Conservation (phyloP, 2,113 vertebrate species). For the Seriola aureovittata region DNA sequence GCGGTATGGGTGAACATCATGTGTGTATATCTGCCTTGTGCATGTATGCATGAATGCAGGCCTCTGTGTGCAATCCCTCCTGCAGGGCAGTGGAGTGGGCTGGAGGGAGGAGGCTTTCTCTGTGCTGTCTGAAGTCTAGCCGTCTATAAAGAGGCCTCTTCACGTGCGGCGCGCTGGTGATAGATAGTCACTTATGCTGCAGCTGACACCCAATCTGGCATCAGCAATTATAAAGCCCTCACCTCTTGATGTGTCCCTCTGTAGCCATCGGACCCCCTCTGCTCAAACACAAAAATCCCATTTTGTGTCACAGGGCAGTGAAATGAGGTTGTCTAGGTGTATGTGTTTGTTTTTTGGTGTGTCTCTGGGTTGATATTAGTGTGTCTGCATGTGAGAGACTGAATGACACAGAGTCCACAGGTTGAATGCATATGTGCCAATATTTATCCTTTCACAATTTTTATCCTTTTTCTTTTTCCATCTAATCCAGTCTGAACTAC, state of each 20-base stretch:
- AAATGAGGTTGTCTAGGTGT: constrained; percentile 61
- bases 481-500: constrained; percentile 7
- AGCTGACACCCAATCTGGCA: constrained; percentile 83
- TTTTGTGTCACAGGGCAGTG: constrained; percentile 73
- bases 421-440: constrained; percentile 7
- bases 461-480: background rate
- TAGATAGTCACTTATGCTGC: constrained; percentile 80
- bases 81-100: constrained; percentile 61
- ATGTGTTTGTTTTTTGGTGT: constrained; percentile 45
- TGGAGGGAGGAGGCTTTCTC: constrained; percentile 43
- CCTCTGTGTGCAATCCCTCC: constrained; percentile 50
- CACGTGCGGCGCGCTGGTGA: constrained; percentile 63
- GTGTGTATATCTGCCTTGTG: constrained; percentile 34
- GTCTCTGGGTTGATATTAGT: constrained; percentile 5
- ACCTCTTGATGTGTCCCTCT: constrained; percentile 73
- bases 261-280: constrained; percentile 63
- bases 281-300: constrained; percentile 75
- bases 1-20: background rate
- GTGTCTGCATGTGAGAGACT: constrained; percentile 2
- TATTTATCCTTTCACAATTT: constrained; percentile 25
- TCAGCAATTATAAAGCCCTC: constrained; percentile 80
- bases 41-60: constrained; percentile 52
- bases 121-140: constrained; percentile 69
- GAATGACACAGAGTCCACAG: background rate
- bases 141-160: constrained; percentile 74